Evolutionary conservation across 2,113 vertebrate species (phyloP).

Genomic region (Gymnorhina tibicen): DNA sequence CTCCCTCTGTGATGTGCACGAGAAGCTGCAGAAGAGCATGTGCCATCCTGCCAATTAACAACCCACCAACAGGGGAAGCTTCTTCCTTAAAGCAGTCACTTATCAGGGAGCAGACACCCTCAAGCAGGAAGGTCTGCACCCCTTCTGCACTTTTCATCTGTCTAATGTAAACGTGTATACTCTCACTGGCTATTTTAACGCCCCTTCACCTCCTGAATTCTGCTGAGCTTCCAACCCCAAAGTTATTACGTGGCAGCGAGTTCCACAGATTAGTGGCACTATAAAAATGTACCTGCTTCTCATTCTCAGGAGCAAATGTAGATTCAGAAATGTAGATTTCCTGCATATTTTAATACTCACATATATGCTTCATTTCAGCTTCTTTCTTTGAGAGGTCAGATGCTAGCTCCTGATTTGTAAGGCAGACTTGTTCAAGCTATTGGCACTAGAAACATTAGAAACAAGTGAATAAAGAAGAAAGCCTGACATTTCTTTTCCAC

Average conservation of each 20-base stretch:
- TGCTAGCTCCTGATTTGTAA: neutral
- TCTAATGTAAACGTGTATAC: neutral
- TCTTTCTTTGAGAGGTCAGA: neutral
- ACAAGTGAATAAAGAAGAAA: neutral
- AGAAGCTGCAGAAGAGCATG: neutral
- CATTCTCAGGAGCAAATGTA: neutral
- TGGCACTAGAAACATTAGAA: neutral
- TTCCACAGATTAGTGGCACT: neutral
- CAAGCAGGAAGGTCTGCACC: neutral
- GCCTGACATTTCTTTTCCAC: neutral
- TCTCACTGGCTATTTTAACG: neutral
- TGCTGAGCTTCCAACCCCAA: neutral
- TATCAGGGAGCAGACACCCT: neutral
- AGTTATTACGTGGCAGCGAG: neutral
- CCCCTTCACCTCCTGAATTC: neutral
- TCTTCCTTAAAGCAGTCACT: neutral
- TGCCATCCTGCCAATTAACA: neutral
- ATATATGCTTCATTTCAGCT: neutral
- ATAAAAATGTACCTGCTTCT: neutral
- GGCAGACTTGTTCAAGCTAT: neutral
- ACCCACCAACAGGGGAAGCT: neutral
- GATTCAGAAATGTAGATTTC: neutral
- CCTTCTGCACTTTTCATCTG: neutral
- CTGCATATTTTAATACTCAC: neutral
- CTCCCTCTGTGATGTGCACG: neutral